Evolutionary conservation across 2,888 invertebrate genomes (phyloP).

Genomic region (Apantesis nais): DNA sequence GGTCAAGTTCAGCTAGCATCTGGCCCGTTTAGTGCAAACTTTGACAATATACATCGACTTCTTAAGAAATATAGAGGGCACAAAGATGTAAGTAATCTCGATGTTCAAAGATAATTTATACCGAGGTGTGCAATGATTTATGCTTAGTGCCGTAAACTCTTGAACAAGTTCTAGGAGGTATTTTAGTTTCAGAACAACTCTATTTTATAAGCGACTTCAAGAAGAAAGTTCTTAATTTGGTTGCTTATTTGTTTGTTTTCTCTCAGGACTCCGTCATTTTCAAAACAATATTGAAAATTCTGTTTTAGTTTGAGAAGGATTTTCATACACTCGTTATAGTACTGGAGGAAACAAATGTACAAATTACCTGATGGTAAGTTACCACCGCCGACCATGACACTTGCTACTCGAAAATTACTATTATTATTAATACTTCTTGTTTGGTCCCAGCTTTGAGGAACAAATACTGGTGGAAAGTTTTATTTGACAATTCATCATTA

Average conservation of each 20-base stretch:
- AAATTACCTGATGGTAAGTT: no score
- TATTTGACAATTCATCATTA: no score
- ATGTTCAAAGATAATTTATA: background rate
- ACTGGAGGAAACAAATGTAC: no score
- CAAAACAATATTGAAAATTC: no score
- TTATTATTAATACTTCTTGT: no score
- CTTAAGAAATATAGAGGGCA: constrained; percentile 26
- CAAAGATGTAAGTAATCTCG: background rate
- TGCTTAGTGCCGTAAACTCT: background rate
- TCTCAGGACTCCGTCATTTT: background rate
- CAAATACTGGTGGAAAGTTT: no score
- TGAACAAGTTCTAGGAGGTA: background rate
- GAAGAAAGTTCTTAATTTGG: background rate
- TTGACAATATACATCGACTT: constrained; percentile 56
- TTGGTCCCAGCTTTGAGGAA: no score
- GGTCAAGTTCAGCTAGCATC: constrained; percentile 69
- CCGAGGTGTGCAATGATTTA: background rate
- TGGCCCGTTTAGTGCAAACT: constrained; percentile 61
- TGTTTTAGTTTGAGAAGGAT: no score
- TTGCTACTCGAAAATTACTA: no score
- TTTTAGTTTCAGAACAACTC: background rate
- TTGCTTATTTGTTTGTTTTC: background rate
- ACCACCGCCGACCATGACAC: no score
- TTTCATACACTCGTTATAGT: no score
- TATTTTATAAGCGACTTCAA: background rate